phyloP scores from a whole-genome alignment of 2,797 vertebrate species.

The Nyctalus aviator region DNA sequence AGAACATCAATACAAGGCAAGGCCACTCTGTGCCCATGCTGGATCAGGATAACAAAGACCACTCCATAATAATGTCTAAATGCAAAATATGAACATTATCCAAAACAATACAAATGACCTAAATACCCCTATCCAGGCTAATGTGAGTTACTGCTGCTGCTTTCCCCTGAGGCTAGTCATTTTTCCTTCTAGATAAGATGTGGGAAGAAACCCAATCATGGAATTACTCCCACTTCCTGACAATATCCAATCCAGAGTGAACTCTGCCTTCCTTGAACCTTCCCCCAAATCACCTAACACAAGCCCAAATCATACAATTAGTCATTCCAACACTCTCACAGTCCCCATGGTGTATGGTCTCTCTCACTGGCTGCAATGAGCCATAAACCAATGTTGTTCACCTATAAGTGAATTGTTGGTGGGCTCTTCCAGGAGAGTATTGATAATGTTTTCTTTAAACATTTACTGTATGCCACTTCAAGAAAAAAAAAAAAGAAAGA shows the following conservation, averaged over 20 bases:
- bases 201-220: neutral
- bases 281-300: neutral
- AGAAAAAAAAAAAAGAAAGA: neutral
- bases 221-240: neutral
- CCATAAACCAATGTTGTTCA: neutral
- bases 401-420: neutral
- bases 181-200: neutral
- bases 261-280: neutral
- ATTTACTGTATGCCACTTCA: neutral
- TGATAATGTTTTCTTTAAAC: neutral
- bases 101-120: neutral
- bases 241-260: neutral
- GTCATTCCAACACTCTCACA: neutral
- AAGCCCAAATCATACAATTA: neutral
- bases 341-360: accelerated
- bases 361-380: accelerated
- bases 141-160: neutral
- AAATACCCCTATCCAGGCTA: neutral
- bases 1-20: neutral
- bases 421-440: neutral
- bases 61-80: neutral
- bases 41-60: neutral
- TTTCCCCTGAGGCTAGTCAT: neutral
- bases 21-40: neutral
- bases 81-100: neutral